Percentiles rank a stretch among this genome's conserved stretches.
phyloP scores from a whole-genome alignment of 2,113 vertebrate genomes.

The Pycnonotus jocosus region DNA sequence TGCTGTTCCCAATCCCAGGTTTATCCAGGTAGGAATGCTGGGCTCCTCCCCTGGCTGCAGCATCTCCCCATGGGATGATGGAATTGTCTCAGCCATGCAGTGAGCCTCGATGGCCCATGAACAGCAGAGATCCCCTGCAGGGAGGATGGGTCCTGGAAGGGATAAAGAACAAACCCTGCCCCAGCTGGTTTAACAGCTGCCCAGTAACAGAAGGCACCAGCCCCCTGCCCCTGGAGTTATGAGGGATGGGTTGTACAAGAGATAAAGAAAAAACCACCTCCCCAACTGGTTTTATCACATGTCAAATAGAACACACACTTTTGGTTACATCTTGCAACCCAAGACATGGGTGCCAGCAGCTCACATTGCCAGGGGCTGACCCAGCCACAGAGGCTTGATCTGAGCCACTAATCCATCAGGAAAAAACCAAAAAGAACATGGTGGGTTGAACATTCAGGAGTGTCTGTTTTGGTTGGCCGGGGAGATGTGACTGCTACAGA shows the following conservation, averaged over 20 bases:
- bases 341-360: not conserved
- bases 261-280: not conserved
- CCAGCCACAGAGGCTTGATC: not conserved
- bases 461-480: not conserved
- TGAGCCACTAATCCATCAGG: not conserved
- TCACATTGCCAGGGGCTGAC: accelerated
- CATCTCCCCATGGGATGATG: no score
- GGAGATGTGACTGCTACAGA: not conserved
- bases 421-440: accelerated
- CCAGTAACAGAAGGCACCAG: no score
- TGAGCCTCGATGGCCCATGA: not conserved
- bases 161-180: not conserved
- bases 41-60: no score
- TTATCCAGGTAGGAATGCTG: no score
- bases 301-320: not conserved
- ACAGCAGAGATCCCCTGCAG: not conserved
- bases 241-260: no score
- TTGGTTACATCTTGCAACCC: not conserved
- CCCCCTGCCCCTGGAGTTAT: no score
- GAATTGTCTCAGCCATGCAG: no score
- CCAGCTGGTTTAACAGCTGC: no score
- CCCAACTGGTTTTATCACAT: not conserved
- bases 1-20: no score
- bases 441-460: not conserved
- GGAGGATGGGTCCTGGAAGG: not conserved